Evolutionary conservation across 2,888 invertebrate species (phyloP), one percentile per base, ranked within the genome.

Genomic region (Archips xylosteana): DNA sequence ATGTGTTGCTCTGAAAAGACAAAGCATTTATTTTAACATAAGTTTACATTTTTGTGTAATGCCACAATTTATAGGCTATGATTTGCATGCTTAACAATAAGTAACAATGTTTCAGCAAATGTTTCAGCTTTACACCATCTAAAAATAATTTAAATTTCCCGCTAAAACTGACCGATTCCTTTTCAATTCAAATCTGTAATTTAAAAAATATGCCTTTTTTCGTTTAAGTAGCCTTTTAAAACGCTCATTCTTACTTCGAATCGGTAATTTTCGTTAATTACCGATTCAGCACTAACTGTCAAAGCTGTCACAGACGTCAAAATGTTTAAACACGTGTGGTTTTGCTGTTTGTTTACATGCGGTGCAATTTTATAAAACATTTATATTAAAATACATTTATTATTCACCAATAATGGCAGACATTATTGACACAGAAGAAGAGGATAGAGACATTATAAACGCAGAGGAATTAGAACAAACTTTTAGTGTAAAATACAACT

Each of bases 381-480:
- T 36, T 65, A 42, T 34, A 61, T 64, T 23, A 65, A 68, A 64
- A 36, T 63, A 68, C 12, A 0, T 32, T 54, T 72, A 32, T 45
- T 54, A 59, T 73, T 69, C 59, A 45, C 32, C 64, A 61, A 82
- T 68, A 77, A 94, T 92, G 92, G 81, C 83, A 61, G 93, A 93
- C 79, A 92, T 94, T 73, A 78, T 93, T 67, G 94, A 94, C 72
- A 87, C 81, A 72, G 87, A 87, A 79, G 92, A 92, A 78, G 64
- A 87, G 12, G 94, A 94, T 76, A 85, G 83, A 75, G 92, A 94
- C 62, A 91, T 86, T 15, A 83, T 92, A 6, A 83, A 84, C 1
- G 47, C 80, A 45, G 85, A 88, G 34, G 83, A 79, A 61, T 74
- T 94, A 75, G 85, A 89, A 42, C 78, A 89, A 77, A 83, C 86